Evolutionary conservation across 2,113 vertebrate species (phyloP), one percentile per base, ranked within the genome.

Genomic region (Caranx melampygus): DNA sequence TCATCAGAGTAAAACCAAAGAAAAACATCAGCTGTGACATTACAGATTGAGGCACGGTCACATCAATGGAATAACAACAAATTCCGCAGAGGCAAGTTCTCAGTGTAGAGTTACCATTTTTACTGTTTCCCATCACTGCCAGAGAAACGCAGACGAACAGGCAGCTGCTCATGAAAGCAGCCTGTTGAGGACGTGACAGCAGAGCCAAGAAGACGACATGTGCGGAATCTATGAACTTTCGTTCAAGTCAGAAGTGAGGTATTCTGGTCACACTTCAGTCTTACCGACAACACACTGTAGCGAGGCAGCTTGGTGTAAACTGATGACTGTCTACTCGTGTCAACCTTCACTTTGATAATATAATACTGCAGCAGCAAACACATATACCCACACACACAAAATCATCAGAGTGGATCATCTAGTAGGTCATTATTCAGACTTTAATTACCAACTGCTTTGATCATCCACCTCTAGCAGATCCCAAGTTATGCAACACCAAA

Each of bases 401-500:
- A 57, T 15, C 45, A 45, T 13, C 6, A 13, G 12, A 63, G 47
- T 13, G 26, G 20, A 4, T 64, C n/a, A n/a, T n/a, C n/a, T n/a
- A n/a, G n/a, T n/a, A n/a, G n/a, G n/a, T n/a, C n/a, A 14, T 57
- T 4, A 55, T 70, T 5, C 34, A 42, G 55, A 77, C n/a, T 12
- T 67, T 33, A 55, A 49, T 44, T 35, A 33, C 14, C 13, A 21
- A 58, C 58, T 55, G 35, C 18, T 61, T 61, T 2, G 4, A 40
- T 26, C 49, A 44, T 2, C 16, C 21, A 40, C 6, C 5, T 8
- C 0, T 0, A 4, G 47, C 54, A 65, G 54, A 70, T 10, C 26
- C 15, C 33, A 81, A 81, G 47, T 58, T 26, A 60, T 13, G 16
- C 52, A 63, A 62, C 45, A 42, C 1, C 54, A 45, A 52, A 67